These are phyloP conservation scores for Ceratothoa steindachneri DNA, from an alignment of 2,888 invertebrate genomes.

Conservation along the genomic window DNA sequence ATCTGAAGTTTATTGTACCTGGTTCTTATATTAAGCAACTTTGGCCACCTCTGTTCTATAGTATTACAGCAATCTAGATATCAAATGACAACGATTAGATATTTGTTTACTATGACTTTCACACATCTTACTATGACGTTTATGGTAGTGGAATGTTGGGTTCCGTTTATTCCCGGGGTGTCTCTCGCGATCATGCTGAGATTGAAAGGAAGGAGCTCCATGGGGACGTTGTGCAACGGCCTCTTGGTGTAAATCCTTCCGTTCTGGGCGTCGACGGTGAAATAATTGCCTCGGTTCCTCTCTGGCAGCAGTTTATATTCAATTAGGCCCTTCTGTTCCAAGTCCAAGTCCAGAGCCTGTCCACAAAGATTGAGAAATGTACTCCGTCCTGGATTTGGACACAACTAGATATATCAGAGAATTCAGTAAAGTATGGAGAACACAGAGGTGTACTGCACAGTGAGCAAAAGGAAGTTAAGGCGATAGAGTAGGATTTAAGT, in stretches of 20 bases:
- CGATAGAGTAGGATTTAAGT: too few relatives aligned
- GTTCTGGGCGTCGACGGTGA: slow-evolving; percentile 67
- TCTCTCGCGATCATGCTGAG: slow-evolving; percentile 70
- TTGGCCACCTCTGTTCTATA: too few relatives aligned
- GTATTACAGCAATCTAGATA: too few relatives aligned
- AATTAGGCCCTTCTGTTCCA: slow-evolving; percentile 74
- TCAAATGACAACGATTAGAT: too few relatives aligned
- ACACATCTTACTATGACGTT: slow-evolving; percentile 65
- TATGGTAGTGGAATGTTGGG: slow-evolving; percentile 63
- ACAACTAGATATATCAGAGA: too few relatives aligned
- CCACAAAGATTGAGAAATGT: too few relatives aligned
- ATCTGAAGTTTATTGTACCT: too few relatives aligned
- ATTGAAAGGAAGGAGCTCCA: slow-evolving; percentile 66
- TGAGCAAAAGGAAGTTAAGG: too few relatives aligned
- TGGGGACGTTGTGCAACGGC: slow-evolving; percentile 66
- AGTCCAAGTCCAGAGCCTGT: slow-evolving; percentile 78
- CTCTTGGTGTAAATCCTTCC: slow-evolving; percentile 73
- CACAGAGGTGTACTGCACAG: too few relatives aligned
- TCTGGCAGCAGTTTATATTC: slow-evolving; percentile 59
- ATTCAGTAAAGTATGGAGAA: too few relatives aligned
- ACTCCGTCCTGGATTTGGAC: neutral
- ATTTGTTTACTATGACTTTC: too few relatives aligned
- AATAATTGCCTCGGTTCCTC: slow-evolving; percentile 61
- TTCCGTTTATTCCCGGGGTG: slow-evolving; percentile 63
- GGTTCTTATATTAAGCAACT: too few relatives aligned